Conservation (phyloP, 2,888 invertebrate species). For the Mimachlamys varia region DNA sequence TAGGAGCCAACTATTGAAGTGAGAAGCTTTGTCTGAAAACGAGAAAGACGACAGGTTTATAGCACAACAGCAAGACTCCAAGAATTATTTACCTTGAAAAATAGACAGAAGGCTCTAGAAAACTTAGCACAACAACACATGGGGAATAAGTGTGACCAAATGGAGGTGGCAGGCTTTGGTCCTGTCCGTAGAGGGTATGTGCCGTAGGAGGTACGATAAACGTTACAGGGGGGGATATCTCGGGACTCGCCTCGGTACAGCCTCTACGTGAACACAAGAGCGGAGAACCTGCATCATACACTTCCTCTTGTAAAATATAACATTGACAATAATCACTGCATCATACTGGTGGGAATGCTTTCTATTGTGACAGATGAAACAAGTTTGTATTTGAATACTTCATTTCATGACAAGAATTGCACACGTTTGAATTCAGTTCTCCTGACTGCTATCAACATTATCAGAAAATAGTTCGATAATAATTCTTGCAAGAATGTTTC, state of each 20-base stretch:
- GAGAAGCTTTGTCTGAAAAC: background rate
- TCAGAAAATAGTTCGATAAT: too few species aligned
- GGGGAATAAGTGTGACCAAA: background rate
- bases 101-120: constrained; percentile 31
- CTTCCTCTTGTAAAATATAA: background rate
- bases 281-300: background rate
- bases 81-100: constrained; percentile 4
- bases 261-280: constrained; percentile 13
- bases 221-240: constrained; percentile 5
- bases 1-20: too few species aligned
- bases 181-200: background rate
- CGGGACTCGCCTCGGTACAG: background rate
- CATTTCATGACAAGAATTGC: too few species aligned
- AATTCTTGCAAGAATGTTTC: too few species aligned
- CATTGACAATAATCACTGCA: too few species aligned
- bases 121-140: constrained; percentile 31
- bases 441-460: too few species aligned
- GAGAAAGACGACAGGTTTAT: background rate
- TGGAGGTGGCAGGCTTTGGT: background rate
- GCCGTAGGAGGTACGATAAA: constrained; percentile 8
- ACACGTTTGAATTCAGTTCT: too few species aligned
- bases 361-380: too few species aligned
- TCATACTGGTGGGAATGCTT: too few species aligned
- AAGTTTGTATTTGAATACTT: too few species aligned
- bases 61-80: background rate